A percentile compares a stretch with the other conserved stretches of the same genome.
Conservation (phyloP, 2,113 vertebrate genomes). For the Alethe diademata region DNA sequence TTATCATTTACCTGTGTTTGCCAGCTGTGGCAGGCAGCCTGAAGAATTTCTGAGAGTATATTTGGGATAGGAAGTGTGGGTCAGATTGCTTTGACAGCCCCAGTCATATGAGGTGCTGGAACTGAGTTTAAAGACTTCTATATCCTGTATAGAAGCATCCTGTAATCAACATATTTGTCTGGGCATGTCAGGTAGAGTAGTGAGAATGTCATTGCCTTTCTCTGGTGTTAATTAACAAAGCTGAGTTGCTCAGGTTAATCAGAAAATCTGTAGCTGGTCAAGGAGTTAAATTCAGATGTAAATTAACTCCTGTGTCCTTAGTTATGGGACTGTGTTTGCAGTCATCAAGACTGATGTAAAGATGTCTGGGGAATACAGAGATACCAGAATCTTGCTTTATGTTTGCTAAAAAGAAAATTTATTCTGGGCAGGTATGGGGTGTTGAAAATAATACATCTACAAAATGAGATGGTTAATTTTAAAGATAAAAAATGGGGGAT, state of each 20-base stretch:
- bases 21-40: not conserved
- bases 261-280: not conserved
- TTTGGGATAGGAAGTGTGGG: not conserved
- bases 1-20: not conserved
- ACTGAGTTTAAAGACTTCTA: not conserved
- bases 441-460: not conserved
- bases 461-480: not conserved
- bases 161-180: rapidly evolving
- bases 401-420: not conserved
- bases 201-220: not conserved
- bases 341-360: not conserved
- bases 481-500: not conserved
- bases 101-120: not conserved
- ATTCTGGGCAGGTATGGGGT: not conserved
- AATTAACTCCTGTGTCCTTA: not conserved
- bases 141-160: not conserved
- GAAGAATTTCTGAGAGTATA: not conserved
- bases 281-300: not conserved
- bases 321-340: not conserved
- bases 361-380: not conserved
- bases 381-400: not conserved
- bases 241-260: not conserved
- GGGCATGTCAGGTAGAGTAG: not conserved
- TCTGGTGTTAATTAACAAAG: not conserved
- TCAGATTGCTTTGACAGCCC: not conserved